These are phyloP conservation scores for Amblyraja radiata DNA, from an alignment of 2,797 vertebrate species.

Conservation along the genomic window DNA sequence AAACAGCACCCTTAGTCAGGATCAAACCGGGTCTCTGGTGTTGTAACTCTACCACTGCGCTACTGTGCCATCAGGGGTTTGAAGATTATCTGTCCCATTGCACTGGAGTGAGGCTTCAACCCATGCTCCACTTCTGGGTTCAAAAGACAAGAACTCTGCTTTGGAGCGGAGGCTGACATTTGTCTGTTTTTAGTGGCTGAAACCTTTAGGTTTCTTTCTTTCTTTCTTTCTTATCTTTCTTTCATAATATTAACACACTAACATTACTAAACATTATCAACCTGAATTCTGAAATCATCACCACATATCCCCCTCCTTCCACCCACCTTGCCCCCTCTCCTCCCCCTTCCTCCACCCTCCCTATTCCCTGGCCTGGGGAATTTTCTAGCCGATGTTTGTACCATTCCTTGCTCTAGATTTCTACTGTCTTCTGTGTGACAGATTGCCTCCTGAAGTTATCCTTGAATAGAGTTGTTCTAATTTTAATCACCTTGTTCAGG, in stretches of 20 bases:
- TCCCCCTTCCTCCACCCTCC: no score
- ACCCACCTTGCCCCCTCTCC: no score
- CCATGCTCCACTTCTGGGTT: not conserved
- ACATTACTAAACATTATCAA: not conserved
- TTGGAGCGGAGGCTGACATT: not conserved
- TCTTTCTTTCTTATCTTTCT: not conserved
- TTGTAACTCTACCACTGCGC: no score
- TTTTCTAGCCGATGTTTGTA: not conserved
- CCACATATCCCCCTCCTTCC: no score
- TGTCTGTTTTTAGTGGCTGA: not conserved
- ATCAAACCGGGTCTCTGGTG: no score
- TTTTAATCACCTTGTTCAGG: not conserved
- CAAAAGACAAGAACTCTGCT: not conserved
- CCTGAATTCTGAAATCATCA: not conserved
- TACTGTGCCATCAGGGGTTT: no score
- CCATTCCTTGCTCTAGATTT: not conserved
- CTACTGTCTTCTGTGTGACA: not conserved
- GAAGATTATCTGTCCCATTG: not conserved
- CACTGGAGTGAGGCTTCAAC: not conserved
- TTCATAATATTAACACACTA: not conserved
- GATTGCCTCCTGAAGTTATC: not conserved
- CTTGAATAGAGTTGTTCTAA: not conserved
- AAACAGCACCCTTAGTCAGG: no score
- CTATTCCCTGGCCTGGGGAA: not conserved
- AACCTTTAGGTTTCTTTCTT: not conserved